phyloP scores from a whole-genome alignment of 2,888 invertebrate genomes.

The Choreutis nemorana region DNA sequence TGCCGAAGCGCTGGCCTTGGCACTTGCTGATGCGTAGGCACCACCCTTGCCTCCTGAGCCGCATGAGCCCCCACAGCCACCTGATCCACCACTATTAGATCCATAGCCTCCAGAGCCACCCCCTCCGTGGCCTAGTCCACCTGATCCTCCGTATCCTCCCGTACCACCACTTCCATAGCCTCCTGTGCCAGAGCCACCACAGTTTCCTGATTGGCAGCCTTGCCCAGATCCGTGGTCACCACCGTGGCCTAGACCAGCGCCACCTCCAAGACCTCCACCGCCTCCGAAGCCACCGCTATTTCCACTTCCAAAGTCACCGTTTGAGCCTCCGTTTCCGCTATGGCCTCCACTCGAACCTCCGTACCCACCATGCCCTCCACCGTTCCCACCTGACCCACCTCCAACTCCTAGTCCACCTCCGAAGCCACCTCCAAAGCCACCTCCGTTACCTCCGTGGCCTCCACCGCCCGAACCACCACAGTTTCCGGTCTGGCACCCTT shows the following conservation, averaged over 20 bases:
- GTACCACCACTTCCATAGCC: conserved; percentile 9
- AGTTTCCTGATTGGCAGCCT: conserved; percentile 18
- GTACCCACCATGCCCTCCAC: conserved; percentile 9
- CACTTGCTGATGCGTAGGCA: conserved; percentile 31
- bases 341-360: conserved; percentile 4
- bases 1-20: conserved; percentile 31
- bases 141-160: conserved; percentile 16
- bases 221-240: too few relatives aligned
- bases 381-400: too few relatives aligned
- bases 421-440: conserved; percentile 12
- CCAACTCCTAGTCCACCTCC: conserved; percentile 8
- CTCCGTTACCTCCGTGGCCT: conserved; percentile 13
- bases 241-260: conserved; percentile 22
- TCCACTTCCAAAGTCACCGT: conserved; percentile 6
- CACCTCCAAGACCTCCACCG: conserved; percentile 11
- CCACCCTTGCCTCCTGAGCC: conserved; percentile 23
- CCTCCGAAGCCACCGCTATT: conserved; percentile 11
- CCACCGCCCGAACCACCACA: conserved; percentile 13
- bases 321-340: conserved; percentile 8
- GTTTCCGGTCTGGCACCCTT: conserved; percentile 4
- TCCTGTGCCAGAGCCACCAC: conserved; percentile 6
- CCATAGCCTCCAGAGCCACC: conserved; percentile 9
- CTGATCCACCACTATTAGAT: conserved; percentile 13
- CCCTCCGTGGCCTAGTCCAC: conserved; percentile 13
- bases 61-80: conserved; percentile 16